Evolutionary conservation across 2,113 vertebrate genomes (phyloP).

Genomic region (Amia ocellicauda): DNA sequence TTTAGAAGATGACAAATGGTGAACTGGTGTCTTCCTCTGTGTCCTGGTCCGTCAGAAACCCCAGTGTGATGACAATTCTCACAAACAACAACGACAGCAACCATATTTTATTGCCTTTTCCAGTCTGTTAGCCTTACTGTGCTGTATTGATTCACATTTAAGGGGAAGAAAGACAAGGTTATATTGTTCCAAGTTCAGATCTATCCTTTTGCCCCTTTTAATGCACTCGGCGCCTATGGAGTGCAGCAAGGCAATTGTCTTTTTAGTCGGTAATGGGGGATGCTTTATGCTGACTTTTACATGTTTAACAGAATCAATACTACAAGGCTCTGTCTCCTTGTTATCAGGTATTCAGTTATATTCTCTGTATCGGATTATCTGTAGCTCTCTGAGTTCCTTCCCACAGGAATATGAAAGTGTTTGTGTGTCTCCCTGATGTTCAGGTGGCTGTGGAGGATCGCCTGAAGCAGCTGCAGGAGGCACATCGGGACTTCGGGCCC

Average conservation of each 20-base stretch:
- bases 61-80: too few relatives aligned
- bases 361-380: not conserved
- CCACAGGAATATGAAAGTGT: not conserved
- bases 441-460: slow-evolving; percentile 89
- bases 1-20: too few relatives aligned
- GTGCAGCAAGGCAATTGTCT: not conserved
- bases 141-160: slow-evolving; percentile 4
- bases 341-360: not conserved
- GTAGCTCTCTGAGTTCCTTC: slow-evolving; percentile 13
- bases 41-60: too few relatives aligned
- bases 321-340: not conserved
- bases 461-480: slow-evolving; percentile 88
- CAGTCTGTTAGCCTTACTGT: not conserved
- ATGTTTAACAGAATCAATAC: not conserved
- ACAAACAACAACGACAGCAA: too few relatives aligned
- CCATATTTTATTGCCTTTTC: not conserved
- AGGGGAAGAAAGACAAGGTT: not conserved
- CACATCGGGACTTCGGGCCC: slow-evolving; percentile 89
- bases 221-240: not conserved
- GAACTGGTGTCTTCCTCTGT: too few relatives aligned
- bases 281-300: not conserved
- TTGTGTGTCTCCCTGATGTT: slow-evolving; percentile 22
- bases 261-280: not conserved
- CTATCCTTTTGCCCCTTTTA: not conserved
- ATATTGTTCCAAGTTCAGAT: not conserved